Conservation (phyloP, 2,888 invertebrate species). For the Aricia artaxerxes region DNA sequence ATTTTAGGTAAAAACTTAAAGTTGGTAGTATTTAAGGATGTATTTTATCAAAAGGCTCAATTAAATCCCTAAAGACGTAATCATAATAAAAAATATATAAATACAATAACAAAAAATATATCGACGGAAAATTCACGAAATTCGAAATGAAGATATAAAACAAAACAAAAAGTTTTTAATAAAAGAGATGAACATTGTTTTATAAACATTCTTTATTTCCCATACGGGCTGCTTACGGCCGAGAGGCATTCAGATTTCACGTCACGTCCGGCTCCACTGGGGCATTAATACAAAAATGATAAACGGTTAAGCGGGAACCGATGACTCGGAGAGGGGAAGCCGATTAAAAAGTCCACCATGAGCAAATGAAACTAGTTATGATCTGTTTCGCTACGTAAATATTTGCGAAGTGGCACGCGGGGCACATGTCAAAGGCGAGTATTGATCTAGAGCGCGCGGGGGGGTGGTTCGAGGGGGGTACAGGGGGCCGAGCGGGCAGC, state of each 20-base stretch:
- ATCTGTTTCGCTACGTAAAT: constrained; percentile 78
- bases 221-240: constrained; percentile 22
- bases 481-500: constrained; percentile 44
- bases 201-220: constrained; percentile 29
- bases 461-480: constrained; percentile 50
- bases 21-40: background rate
- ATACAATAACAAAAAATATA: background rate
- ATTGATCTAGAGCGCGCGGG: constrained; percentile 72
- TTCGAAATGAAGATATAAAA: constrained; percentile 5
- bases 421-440: constrained; percentile 80
- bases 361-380: constrained; percentile 73
- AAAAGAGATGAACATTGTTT: constrained; percentile 23
- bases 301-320: constrained; percentile 24
- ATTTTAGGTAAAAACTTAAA: background rate
- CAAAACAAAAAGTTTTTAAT: constrained; percentile 8
- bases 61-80: background rate
- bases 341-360: constrained; percentile 54
- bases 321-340: constrained; percentile 41
- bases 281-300: constrained; percentile 23
- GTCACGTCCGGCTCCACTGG: constrained; percentile 21
- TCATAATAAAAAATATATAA: background rate
- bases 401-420: constrained; percentile 73
- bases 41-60: background rate
- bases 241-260: constrained; percentile 22
- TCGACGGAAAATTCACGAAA: background rate